phyloP scores from a whole-genome alignment of 53 echinoderm and acorn worm genomes.

The Paracentrotus lividus region DNA sequence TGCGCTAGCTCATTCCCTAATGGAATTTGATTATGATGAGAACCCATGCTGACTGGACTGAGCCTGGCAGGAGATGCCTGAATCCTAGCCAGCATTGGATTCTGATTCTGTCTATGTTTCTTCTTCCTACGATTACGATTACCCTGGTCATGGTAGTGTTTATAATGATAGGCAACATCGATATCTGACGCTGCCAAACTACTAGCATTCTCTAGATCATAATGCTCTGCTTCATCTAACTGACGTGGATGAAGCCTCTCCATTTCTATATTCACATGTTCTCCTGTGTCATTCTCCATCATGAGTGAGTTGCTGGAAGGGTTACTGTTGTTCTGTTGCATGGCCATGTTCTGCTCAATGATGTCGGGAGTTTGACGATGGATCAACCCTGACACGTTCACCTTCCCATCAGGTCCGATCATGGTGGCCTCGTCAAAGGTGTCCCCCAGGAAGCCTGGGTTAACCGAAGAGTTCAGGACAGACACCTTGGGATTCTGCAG shows the following conservation, averaged over 20 bases:
- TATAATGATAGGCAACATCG: conserved; percentile 96
- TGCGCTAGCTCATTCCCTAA: conserved; percentile 71
- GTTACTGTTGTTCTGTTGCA: conserved; percentile 63
- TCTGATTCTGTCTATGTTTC: conserved; percentile 86
- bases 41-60: conserved; percentile 82
- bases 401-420: conserved; percentile 76
- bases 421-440: conserved; percentile 94
- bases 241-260: conserved; percentile 41
- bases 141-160: conserved; percentile 86
- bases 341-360: conserved; percentile 83
- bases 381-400: conserved; percentile 66
- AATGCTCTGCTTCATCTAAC: conserved; percentile 82
- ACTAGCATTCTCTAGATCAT: conserved; percentile 96
- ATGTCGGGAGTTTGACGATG: conserved; percentile 89
- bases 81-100: conserved; percentile 90
- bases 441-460: conserved; percentile 80
- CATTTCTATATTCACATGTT: conserved; percentile 76
- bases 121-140: conserved; percentile 78
- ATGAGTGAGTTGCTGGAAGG: conserved; percentile 80
- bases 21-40: conserved; percentile 78
- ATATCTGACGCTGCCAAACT: conserved; percentile 97
- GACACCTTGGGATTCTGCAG: conserved; percentile 27
- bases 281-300: conserved; percentile 80
- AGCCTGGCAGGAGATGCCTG: conserved; percentile 79
- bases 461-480: conserved; percentile 77